Evolutionary conservation across 2,797 vertebrate species (phyloP), one percentile per base, ranked within the genome.

Genomic region (Botia kubotai): DNA sequence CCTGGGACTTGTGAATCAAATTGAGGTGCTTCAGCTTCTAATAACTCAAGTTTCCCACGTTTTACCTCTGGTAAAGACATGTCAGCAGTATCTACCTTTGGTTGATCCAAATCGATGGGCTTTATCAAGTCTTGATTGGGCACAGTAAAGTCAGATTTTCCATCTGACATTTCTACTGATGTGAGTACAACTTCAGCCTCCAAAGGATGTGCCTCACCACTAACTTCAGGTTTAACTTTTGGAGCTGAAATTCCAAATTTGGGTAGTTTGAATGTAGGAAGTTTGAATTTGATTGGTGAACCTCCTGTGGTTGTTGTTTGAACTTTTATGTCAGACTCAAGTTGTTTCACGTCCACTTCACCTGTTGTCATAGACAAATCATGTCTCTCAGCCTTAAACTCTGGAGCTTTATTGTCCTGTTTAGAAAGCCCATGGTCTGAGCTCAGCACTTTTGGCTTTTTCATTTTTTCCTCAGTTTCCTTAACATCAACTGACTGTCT

Each of bases 231-330:
- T 82, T 82, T 77, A 63, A 29, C 29, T 72, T 77, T 77, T 33
- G 75, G 62, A 55, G 58, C 29, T 58, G 72, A 80, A 58, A 16
- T 66, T 74, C 88, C 87, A 83, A 89, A 88, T 86, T 87, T 90
- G 0, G 88, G 84, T 55, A 83, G 43, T 73, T 79, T 79, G 6
- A 86, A 79, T 50, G 77, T 52, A 11, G 83, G 82, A 46, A 86
- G 69, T 86, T 86, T 87, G 60, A 81, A 86, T 72, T 77, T 83
- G 19, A 67, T 65, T 63, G 81, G 73, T 6, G 86, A 80, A 2
- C 72, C 7, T 72, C 66, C 66, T n/a, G 23, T 58, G 10, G 65
- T 39, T 66, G 46, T 66, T 5, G 66, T 76, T 76, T 82, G 60
- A 39, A 66, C 16, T 55, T 52, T 58, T 11, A 70, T 13, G 36